Evolutionary conservation across 1,140 invertebrate genomes (phyloP).

Genomic region (Pseudomyrmex concolor): DNA sequence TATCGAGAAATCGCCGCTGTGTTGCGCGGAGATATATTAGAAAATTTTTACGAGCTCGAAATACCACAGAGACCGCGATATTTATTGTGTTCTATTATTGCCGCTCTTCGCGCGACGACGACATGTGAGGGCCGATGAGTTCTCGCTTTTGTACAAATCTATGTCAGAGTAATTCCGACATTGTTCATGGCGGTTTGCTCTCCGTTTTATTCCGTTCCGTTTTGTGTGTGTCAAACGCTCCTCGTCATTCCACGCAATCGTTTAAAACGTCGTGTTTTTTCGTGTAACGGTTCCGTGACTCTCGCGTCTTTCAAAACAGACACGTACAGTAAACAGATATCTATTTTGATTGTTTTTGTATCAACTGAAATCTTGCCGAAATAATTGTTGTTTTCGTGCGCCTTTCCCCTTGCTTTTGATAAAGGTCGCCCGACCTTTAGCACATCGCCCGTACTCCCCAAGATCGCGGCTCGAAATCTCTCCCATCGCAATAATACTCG

Average conservation of each 20-base stretch:
- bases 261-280: not conserved
- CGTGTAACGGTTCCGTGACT: too few relatives aligned
- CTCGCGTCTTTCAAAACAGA: not conserved
- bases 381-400: too few relatives aligned
- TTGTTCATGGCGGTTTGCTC: constrained; percentile 17
- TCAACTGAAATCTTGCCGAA: too few relatives aligned
- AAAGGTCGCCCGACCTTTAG: too few relatives aligned
- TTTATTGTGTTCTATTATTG: constrained; percentile 46
- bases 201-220: not conserved
- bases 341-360: too few relatives aligned
- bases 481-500: too few relatives aligned
- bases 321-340: too few relatives aligned
- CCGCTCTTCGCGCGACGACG: not conserved
- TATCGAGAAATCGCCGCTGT: constrained; percentile 29
- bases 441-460: too few relatives aligned
- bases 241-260: constrained; percentile 4
- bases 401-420: too few relatives aligned
- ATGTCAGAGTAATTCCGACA: not conserved
- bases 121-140: not conserved
- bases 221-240: not conserved
- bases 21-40: constrained; percentile 29
- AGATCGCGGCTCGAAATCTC: too few relatives aligned
- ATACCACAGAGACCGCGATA: constrained; percentile 3
- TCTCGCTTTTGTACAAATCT: not conserved
- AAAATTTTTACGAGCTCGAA: constrained; percentile 25